phyloP scores from a whole-genome alignment of 2,113 vertebrate genomes.

The Entomyzon cyanotis region DNA sequence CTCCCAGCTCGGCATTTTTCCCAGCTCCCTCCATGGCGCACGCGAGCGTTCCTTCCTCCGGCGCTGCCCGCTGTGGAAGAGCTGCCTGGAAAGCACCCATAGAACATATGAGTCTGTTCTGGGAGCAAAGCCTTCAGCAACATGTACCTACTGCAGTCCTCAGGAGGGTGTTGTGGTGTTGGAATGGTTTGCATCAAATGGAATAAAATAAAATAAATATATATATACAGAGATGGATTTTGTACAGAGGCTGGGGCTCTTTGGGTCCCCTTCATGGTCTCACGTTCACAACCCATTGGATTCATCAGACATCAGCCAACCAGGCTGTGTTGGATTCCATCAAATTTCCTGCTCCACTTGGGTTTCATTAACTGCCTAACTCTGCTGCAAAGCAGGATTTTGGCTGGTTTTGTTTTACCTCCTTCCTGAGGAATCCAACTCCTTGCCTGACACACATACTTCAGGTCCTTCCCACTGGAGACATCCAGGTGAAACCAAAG shows the following conservation, averaged over 20 bases:
- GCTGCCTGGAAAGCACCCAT: neutral
- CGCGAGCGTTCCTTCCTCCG: neutral
- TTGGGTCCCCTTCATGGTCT: neutral
- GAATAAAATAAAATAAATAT: neutral
- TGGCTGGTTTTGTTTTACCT: neutral
- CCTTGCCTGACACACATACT: neutral
- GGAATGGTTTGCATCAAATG: neutral
- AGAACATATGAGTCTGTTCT: neutral
- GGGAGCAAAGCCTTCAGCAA: neutral
- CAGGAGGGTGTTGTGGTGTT: neutral
- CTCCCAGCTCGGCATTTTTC: neutral
- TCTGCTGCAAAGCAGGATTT: neutral
- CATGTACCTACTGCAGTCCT: neutral
- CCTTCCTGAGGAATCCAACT: neutral
- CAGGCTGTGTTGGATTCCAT: neutral
- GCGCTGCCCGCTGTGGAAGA: neutral
- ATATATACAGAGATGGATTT: neutral
- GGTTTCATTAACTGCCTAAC: neutral
- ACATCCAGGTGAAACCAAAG: neutral
- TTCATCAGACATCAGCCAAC: neutral
- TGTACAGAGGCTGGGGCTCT: neutral
- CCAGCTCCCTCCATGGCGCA: neutral
- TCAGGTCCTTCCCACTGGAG: neutral
- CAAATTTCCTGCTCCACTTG: neutral
- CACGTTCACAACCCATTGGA: rapidly evolving